Evolutionary conservation across 1,140 invertebrate species (phyloP), one percentile per base, ranked within the genome.

Genomic region (Glomeris maerens): DNA sequence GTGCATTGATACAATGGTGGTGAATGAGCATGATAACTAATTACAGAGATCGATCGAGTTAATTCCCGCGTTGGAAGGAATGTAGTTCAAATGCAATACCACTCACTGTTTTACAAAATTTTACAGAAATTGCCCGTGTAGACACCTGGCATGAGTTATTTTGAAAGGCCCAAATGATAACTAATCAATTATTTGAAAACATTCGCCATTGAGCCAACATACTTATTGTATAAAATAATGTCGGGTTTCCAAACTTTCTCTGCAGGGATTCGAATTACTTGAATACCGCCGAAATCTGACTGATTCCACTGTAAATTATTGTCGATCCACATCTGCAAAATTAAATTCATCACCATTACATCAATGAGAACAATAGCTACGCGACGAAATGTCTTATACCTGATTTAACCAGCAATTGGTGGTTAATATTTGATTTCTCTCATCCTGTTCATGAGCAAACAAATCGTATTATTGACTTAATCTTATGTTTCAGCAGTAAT

Each of bases 241-340:
- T 79, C 76, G 1, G 76, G 76, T 22, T 65, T 59, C 76, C 76
- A 78, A 20, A 78, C 71, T 57, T 73, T 64, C 23, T 75, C 68
- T 0, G 71, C 71, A 2, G 77, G 76, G 27, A 79, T 70, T 50
- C 76, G 66, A 2, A 78, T 60, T 14, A 70, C 66, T 38, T 67
- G 64, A 4, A 78, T 71, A 2, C 69, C 72, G 3, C 73, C 74
- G 54, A 75, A 77, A 27, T 75, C 67, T 3, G 53, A 44, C 2
- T 71, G 66, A 57, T 75, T 62, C 75, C 74, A 76, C 45, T 55
- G 52, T 7, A 77, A 54, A 55, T 72, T 72, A 52, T 73, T 64
- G 57, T 76, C 74, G 20, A 61, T 58, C 72, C 72, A 76, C 40
- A 56, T 54, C 66, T 74, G 59, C 10, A 45, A 50, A 4, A 29